Percentiles rank a stretch among this genome's conserved stretches.
Conservation (phyloP, 2,113 vertebrate species). For the Ptilonorhynchus violaceus region DNA sequence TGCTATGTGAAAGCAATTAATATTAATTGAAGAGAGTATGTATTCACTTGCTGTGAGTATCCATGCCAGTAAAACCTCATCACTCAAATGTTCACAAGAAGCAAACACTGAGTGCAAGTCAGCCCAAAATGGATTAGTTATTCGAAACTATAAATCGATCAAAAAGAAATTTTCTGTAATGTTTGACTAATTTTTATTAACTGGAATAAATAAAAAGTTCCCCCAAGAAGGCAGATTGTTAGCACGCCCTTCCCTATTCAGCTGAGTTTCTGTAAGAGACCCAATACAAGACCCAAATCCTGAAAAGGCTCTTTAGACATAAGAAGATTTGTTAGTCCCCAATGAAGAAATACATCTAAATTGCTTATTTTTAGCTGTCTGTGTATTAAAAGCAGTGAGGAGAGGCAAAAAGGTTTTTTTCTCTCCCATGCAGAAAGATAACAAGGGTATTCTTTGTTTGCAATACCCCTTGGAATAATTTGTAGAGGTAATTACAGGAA, state of each 20-base stretch:
- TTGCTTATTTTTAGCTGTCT: neutral
- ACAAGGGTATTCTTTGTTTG: neutral
- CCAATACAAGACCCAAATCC: neutral
- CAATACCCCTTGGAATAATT: neutral
- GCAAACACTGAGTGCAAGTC: neutral
- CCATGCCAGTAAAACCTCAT: neutral
- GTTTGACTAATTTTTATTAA: neutral
- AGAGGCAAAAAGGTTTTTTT: neutral
- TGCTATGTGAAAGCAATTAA: neutral
- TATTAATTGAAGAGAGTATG: neutral
- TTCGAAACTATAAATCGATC: neutral
- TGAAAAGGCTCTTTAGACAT: neutral
- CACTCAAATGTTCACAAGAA: neutral
- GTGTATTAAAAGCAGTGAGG: neutral
- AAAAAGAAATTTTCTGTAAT: neutral
- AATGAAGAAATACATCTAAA: neutral
- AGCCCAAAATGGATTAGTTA: neutral
- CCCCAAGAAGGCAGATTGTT: neutral
- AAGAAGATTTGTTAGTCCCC: neutral
- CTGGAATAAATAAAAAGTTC: neutral
- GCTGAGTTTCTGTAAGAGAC: neutral
- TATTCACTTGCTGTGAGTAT: neutral
- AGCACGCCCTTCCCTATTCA: neutral
- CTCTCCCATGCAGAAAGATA: neutral
- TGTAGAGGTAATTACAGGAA: neutral